Percentiles rank a stretch among this genome's conserved stretches.
Evolutionary conservation across 92 coral and sea anemone species (phyloP).

Genomic region (Actinernus sp.): DNA sequence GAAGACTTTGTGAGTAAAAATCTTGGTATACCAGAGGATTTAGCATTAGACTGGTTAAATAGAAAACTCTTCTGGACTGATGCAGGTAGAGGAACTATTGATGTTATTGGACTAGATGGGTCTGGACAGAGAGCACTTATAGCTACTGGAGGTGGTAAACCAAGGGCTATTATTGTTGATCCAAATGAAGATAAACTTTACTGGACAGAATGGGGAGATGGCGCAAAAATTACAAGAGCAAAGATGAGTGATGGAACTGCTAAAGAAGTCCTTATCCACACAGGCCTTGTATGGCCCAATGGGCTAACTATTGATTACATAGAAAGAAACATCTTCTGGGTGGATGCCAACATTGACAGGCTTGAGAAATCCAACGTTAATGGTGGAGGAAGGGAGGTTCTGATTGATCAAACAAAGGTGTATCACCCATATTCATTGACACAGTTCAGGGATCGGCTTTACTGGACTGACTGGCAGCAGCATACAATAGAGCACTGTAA

Average conservation of each 20-base stretch:
- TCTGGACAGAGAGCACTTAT: conserved; percentile 58
- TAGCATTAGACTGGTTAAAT: conserved; percentile 72
- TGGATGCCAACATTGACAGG: conserved; percentile 66
- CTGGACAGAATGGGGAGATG: conserved; percentile 81
- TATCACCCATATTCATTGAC: conserved; percentile 75
- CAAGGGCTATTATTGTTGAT: conserved; percentile 71
- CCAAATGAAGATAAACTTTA: conserved; percentile 33
- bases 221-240: conserved; percentile 65
- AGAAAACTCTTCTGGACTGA: conserved; percentile 79
- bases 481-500: conserved; percentile 67
- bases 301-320: conserved; percentile 69
- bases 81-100: conserved; percentile 57
- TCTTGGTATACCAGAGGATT: conserved; percentile 72
- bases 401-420: conserved; percentile 41
- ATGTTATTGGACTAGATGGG: conserved; percentile 64
- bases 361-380: conserved; percentile 55
- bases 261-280: conserved; percentile 49
- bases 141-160: conserved; percentile 63
- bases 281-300: conserved; percentile 79
- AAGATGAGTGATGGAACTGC: conserved; percentile 65
- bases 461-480: conserved; percentile 83
- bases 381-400: conserved; percentile 48
- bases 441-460: conserved; percentile 41
- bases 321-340: conserved; percentile 58
- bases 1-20: conserved; percentile 58